Base-by-base conservation (phyloP, 2,797 vertebrate genomes). In the Oreonectes daqikongensis region DNA sequence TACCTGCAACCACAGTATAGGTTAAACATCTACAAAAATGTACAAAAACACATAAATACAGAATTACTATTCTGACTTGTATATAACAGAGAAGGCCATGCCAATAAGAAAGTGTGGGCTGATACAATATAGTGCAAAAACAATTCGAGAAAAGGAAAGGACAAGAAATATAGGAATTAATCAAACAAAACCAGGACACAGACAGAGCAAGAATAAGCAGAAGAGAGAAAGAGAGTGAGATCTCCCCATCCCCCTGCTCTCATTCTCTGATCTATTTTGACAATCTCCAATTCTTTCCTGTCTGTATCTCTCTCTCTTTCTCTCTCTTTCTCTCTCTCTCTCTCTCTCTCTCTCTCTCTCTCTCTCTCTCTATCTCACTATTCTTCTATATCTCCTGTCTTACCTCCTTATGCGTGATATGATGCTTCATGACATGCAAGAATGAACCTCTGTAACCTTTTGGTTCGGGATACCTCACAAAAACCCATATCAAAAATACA, bases 241-340 rank as follows among this genome's bases (percentile, higher is more conserved):
- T 57, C 79, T 75, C 70, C 79, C 77, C 55, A 84, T 28, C 65
- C 67, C 67, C 71, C 71, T 75, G 79, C 67, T 85, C 81, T 57
- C 75, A 72, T 81, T 83, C 67, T 59, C n/a, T 83, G 72, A 78
- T 80, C 84, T 68, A 83, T 80, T 83, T 81, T 69, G 26, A 77
- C 65, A 73, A 17, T 24, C 64, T 79, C 57, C 42, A 75, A 79
- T 75, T 79, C 73, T 72, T 78, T 55, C 35, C 46, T 35, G 30
- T 28, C 35, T 40, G 28, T 65, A 26, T n/a, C 20, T 20, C 42
- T 30, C 17, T 35, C 22, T 38, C 32, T 22, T 70, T 55, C 15
- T 69, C 72, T 42, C n/a, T 35, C n/a, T 40, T 12, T 55, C 68
- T 50, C 30, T 26, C 55, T 60, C 32, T 22, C 77, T 55, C 15